Evolutionary conservation across 1,140 invertebrate species (phyloP).

Genomic region (Drosophila malerkotliana): DNA sequence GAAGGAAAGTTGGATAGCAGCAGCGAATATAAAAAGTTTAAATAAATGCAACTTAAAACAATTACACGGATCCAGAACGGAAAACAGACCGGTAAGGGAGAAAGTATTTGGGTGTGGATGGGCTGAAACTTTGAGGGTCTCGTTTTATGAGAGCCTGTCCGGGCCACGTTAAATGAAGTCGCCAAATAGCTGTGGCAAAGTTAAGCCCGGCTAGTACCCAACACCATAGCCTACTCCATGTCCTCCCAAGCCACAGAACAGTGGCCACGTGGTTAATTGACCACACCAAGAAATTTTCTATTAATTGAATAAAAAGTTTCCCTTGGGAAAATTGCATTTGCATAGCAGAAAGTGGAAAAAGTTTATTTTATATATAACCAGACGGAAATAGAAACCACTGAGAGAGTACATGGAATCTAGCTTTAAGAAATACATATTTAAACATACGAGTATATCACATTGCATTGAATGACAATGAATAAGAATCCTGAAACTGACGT

Average conservation of each 20-base stretch:
- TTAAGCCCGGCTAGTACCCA: conserved; percentile 19
- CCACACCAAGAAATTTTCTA: conserved; percentile 52
- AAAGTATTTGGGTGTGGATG: conserved; percentile 36
- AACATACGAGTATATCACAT: no score
- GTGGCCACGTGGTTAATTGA: conserved; percentile 68
- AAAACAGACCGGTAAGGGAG: conserved; percentile 7
- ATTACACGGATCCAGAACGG: conserved; percentile 59
- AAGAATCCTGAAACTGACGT: neutral
- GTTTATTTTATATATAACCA: neutral
- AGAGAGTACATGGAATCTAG: neutral
- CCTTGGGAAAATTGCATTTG: conserved; percentile 51
- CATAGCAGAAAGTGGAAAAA: conserved; percentile 12
- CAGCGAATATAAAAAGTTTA: conserved; percentile 44
- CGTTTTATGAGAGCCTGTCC: conserved; percentile 39
- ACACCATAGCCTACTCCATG: neutral
- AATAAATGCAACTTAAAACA: conserved; percentile 77
- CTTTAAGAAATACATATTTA: neutral
- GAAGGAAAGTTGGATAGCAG: conserved; percentile 45
- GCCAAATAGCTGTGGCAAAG: conserved; percentile 46
- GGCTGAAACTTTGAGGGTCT: conserved; percentile 29
- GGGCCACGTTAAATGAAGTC: conserved; percentile 67
- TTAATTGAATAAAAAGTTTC: conserved; percentile 71
- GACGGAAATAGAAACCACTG: neutral
- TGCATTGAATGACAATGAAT: neutral
- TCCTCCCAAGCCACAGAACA: conserved; percentile 11